Base-by-base conservation (phyloP, 1,140 invertebrate species). In the Hydropsyche tenuis region DNA sequence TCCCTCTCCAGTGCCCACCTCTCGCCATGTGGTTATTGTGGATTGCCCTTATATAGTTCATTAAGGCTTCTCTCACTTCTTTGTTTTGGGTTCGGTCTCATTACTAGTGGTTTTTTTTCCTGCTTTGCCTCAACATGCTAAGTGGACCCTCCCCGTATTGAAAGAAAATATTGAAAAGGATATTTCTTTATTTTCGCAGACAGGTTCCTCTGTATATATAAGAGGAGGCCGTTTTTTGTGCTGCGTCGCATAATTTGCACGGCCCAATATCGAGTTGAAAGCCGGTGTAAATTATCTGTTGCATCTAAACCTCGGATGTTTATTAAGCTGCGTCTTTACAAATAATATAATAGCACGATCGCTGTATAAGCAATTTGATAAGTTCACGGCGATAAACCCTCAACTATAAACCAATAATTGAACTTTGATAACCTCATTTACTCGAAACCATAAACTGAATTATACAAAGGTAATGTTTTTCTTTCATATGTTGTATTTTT, bases 41-140 rank as follows among this genome's bases (percentile, higher is more conserved):
- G 43, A 70, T 70, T 70, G 68, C 68, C 68, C 68, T 70, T 70
- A 70, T 70, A 70, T 70, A 70, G 68, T 70, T 70, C 68, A 70
- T 70, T 70, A 70, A 70, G 68, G 68, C 51, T 70, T 70, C 68
- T 23, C 68, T 70, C 68, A 48, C 18, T 60, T 46, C 68, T 70
- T 70, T 70, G 68, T 70, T 70, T 70, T 70, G 48, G 46, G 48
- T 53, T 70, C 27, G 68, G 68, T 70, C 68, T 70, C 68, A 70
- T 70, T 70, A 70, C 68, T n/a, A 56, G 23, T 70, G 68, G 27
- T 56, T 70, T 70, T 70, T 70, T 70, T 69, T 65, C 12, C 16
- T 27, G 30, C 30, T 9, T 22, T 14, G 20, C 22, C 46, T 46
- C 25, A 27, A 48, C 43, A 70, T 56, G 68, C 45, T 48, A 70